Evolutionary conservation across 1,140 invertebrate genomes (phyloP).

Genomic region (Yoshiicerus persimilis): DNA sequence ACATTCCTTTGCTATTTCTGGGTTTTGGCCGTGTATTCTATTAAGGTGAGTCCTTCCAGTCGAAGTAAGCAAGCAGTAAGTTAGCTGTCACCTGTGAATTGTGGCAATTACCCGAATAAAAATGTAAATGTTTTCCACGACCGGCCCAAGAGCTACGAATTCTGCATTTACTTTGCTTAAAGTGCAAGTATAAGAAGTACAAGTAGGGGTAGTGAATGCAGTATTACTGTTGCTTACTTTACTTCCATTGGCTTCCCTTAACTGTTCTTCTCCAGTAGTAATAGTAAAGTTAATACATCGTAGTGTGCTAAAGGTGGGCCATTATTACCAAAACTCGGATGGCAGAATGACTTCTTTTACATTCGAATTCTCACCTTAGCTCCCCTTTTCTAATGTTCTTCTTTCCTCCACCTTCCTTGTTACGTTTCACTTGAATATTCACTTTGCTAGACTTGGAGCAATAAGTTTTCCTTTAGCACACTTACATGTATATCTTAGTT

Average conservation of each 20-base stretch:
- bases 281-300: neutral
- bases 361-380: conserved; percentile 3
- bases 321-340: conserved; percentile 10
- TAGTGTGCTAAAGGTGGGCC: neutral
- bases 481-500: neutral
- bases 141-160: neutral
- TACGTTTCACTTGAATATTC: neutral
- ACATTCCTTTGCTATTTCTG: neutral
- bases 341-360: conserved; percentile 16
- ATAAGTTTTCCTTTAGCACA: neutral
- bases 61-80: neutral
- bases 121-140: conserved; percentile 5
- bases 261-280: neutral
- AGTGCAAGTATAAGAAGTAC: no score
- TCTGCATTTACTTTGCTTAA: neutral
- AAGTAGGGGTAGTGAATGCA: neutral
- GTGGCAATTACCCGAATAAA: conserved; percentile 22
- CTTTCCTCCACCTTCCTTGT: neutral
- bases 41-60: neutral
- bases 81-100: conserved; percentile 24
- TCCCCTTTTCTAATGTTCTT: neutral
- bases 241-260: neutral
- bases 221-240: neutral
- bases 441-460: neutral
- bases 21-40: neutral